Conservation (phyloP, 2,797 vertebrate genomes). For the Mallotus villosus region DNA sequence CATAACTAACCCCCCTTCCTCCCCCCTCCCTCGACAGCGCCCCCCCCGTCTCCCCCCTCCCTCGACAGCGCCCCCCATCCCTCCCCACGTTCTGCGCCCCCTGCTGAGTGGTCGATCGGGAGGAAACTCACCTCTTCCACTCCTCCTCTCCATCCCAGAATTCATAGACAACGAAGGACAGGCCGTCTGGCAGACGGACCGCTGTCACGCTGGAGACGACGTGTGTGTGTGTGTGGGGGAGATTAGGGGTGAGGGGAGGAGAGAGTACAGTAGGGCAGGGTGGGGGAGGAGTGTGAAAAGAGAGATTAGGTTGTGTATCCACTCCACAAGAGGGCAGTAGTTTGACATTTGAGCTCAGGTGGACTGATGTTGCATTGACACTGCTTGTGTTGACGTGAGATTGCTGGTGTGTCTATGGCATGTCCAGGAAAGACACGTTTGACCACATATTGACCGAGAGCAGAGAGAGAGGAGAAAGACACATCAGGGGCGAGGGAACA, state of each 20-base stretch:
- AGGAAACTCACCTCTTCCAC: constrained; percentile 86
- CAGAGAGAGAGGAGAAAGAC: constrained; percentile 2
- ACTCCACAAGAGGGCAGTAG: constrained; percentile 42
- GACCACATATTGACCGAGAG: background rate
- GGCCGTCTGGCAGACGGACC: constrained; percentile 84
- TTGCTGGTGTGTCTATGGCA: too few species aligned
- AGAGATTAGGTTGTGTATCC: background rate
- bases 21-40: too few species aligned
- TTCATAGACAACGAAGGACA: constrained; percentile 93
- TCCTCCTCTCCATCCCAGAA: constrained; percentile 97
- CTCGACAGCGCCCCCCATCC: too few species aligned
- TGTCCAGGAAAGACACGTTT: background rate
- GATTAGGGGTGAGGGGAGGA: background rate
- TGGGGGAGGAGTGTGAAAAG: constrained; percentile 8
- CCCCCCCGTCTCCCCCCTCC: too few species aligned
- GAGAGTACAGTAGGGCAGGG: background rate
- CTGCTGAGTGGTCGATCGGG: too few species aligned
- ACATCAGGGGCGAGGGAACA: background rate
- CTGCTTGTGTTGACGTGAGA: too few species aligned
- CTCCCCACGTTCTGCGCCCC: too few species aligned
- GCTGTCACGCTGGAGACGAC: constrained; percentile 80
- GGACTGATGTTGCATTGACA: background rate
- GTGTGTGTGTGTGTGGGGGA: too few species aligned
- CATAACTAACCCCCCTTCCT: too few species aligned
- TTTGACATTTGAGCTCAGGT: constrained; percentile 12